Base-by-base conservation (phyloP, 2,797 vertebrate species). In the Oryzias dopingdopingensis region DNA sequence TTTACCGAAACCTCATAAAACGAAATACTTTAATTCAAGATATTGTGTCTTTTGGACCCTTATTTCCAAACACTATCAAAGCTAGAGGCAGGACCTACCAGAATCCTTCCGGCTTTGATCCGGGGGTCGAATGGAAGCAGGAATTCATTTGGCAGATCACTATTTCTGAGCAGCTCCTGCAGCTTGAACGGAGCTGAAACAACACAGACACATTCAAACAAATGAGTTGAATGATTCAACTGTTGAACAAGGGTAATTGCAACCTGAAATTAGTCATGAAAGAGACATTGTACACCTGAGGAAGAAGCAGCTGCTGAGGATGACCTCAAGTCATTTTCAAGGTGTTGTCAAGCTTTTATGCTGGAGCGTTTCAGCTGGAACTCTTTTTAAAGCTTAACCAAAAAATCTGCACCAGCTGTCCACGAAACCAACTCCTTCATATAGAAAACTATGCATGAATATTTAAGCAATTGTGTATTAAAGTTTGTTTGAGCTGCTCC, bases 71-170 rank as follows among this genome's bases (percentile, higher is more conserved):
- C 37, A 53, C 37, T 45, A 13, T 50, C 6, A 42, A 32, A 46
- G 16, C 1, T 10, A 2, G n/a, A 2, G 16, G 14, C 7, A 14
- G 18, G 26, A 55, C 84, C 80, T 59, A 93, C 92, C 84, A 92
- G 62, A 46, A 93, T 84, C 14, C 15, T 54, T 50, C 92, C 90
- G 2, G 75, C 91, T 84, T 77, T 91, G 52, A 92, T 29, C 5
- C 90, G 85, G 0, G 92, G 92, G 76, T 93, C 88, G 76, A 89
- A 92, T 18, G 92, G 92, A 72, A 92, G 65, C 70, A 89, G 77
- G 67, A 93, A 93, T 45, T 91, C 83, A 4, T 79, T 15, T 2
- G 92, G 92, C 4, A 93, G 85, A 3, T 62, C 53, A 32, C 64
- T 80, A 40, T 51, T 70, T 65, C 52, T 69, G 4, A 93, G 74